Base-by-base conservation (phyloP, 2,797 vertebrate species). In the Darevskia mixta region DNA sequence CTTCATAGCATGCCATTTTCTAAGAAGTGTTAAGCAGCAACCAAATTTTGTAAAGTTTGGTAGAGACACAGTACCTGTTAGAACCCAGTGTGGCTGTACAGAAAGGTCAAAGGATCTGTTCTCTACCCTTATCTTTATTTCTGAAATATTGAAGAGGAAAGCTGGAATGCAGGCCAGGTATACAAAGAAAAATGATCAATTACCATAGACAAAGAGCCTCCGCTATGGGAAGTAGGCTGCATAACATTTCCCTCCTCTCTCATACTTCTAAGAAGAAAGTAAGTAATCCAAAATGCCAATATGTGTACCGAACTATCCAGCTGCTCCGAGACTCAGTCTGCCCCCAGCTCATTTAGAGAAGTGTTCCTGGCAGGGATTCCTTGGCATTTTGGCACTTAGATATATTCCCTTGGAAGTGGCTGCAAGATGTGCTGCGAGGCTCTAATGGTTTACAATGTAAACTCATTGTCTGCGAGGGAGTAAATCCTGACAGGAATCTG, bases 351-450 rank as follows among this genome's bases (percentile, higher is more conserved):
- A 0, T 55, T 64, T 81, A 83, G 77, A 61, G 27, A 83, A 79
- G 0, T 4, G 58, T 81, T 13, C 89, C 83, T 86, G 75, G 23
- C 38, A 91, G 86, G 13, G 88, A 92, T 35, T 73, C 0, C 25
- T 64, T 90, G 76, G 29, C n/a, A 79, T 8, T 66, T 6, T 82
- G 18, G 38, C 1, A 67, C 84, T 92, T 87, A 75, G 41, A 49
- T 77, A 32, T 81, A 73, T 82, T 89, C 29, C 67, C 78, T 88
- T 18, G 1, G 78, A 91, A 90, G n/a, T 76, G 5, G 1, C 8
- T 79, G 1, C 81, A 85, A 73, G 10, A 13, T 1, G 20, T 17
- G n/a, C 18, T 86, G 23, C 66, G 45, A 20, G 55, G 49, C 4
- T 84, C 5, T 3, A 38, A 66, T 86, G 88, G 1, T 81, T 93